Conservation (phyloP, 2,113 vertebrate species). For the Tragelaphus scriptus region DNA sequence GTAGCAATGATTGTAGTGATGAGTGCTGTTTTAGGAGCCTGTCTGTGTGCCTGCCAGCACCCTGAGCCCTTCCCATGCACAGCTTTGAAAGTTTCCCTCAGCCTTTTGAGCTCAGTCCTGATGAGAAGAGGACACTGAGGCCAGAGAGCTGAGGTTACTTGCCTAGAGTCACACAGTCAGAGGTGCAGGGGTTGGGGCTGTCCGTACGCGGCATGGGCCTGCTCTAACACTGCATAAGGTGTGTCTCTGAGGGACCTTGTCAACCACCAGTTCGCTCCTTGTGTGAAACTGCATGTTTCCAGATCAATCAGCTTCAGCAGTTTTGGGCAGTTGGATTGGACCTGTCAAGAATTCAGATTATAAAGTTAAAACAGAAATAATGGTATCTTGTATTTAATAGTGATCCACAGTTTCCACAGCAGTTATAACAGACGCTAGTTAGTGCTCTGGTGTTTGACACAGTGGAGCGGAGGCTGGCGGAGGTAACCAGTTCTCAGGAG, state of each 20-base stretch:
- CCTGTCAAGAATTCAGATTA: background rate
- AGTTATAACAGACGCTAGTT: background rate
- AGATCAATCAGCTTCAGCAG: background rate
- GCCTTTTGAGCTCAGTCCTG: background rate
- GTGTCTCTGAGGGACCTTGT: background rate
- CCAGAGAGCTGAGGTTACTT: background rate
- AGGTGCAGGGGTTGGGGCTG: background rate
- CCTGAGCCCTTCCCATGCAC: background rate
- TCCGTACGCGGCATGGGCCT: background rate
- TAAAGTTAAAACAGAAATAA: background rate
- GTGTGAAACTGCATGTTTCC: background rate
- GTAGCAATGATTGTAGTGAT: background rate
- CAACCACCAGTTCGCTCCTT: rapidly evolving
- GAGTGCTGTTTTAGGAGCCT: background rate
- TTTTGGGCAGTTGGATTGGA: background rate
- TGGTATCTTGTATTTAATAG: background rate
- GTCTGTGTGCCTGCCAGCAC: slow-evolving; percentile 55
- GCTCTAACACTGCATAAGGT: background rate
- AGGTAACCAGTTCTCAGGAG: background rate
- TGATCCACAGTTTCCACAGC: background rate
- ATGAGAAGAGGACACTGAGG: background rate
- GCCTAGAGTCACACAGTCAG: background rate
- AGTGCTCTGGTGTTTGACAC: background rate
- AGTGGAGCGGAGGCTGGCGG: background rate
- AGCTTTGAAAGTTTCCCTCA: background rate